phyloP scores from a whole-genome alignment of 2,888 invertebrate genomes.

The Timema podura region DNA sequence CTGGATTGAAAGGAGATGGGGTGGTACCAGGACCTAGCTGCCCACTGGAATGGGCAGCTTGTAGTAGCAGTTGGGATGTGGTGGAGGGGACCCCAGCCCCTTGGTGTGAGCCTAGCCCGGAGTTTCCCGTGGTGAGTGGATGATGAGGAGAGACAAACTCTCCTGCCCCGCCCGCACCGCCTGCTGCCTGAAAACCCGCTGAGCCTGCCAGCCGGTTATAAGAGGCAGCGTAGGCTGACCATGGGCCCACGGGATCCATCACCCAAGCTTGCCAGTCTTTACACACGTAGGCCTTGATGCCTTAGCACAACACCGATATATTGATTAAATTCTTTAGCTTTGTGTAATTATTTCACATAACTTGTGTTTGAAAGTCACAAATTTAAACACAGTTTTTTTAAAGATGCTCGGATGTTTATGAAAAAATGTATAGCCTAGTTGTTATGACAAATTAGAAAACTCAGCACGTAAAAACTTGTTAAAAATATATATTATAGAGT shows the following conservation, averaged over 20 bases:
- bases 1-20: slow-evolving; percentile 64
- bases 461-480: too few relatives aligned
- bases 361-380: too few relatives aligned
- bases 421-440: too few relatives aligned
- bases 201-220: slow-evolving; percentile 76
- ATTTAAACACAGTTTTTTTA: too few relatives aligned
- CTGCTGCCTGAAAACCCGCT: slow-evolving; percentile 54
- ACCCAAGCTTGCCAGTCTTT: slow-evolving; percentile 39
- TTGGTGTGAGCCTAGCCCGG: slow-evolving; percentile 27
- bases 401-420: too few relatives aligned
- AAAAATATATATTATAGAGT: too few relatives aligned
- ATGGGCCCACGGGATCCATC: slow-evolving; percentile 90
- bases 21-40: slow-evolving; percentile 47
- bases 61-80: slow-evolving; percentile 60
- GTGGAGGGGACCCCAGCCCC: slow-evolving; percentile 46
- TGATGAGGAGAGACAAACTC: slow-evolving; percentile 28
- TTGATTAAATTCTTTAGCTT: too few relatives aligned
- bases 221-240: slow-evolving; percentile 67
- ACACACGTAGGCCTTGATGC: too few relatives aligned
- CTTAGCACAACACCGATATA: too few relatives aligned
- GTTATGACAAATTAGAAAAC: too few relatives aligned
- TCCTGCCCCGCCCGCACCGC: slow-evolving; percentile 50
- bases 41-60: slow-evolving; percentile 57
- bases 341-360: too few relatives aligned
- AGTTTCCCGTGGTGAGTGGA: slow-evolving; percentile 26